These are phyloP conservation scores for Dipodomys stephensi DNA, from an alignment of 2,113 vertebrate genomes.

Conservation along the genomic window DNA sequence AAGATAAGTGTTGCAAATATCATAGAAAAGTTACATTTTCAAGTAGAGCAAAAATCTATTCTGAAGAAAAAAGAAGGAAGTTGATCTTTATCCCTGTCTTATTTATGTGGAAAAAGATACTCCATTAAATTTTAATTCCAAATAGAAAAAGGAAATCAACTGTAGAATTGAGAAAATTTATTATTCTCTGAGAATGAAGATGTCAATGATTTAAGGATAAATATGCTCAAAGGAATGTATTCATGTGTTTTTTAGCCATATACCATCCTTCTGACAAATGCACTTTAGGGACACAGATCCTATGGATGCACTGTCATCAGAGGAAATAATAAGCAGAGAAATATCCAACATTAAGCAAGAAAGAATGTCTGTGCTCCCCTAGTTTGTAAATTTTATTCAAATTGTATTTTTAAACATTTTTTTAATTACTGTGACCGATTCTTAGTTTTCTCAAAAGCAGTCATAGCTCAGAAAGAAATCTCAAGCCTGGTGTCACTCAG, in stretches of 20 bases:
- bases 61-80: neutral
- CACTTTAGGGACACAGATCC: neutral
- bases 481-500: neutral
- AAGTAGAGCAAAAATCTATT: neutral
- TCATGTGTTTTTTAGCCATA: neutral
- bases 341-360: neutral
- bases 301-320: neutral
- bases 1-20: neutral
- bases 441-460: neutral
- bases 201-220: neutral
- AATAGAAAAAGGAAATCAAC: slow-evolving; percentile 8
- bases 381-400: neutral
- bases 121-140: slow-evolving; percentile 42
- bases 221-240: neutral
- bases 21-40: slow-evolving; percentile 16
- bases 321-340: neutral
- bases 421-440: neutral
- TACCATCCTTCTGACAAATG: neutral
- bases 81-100: slow-evolving; percentile 12
- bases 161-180: neutral
- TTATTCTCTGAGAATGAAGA: neutral
- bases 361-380: neutral
- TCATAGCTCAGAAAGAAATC: neutral
- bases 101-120: neutral
- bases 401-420: neutral